A percentile compares a stretch with the other conserved stretches of the same genome.
Evolutionary conservation across 1,140 invertebrate species (phyloP).

Genomic region (Artemia franciscana): DNA sequence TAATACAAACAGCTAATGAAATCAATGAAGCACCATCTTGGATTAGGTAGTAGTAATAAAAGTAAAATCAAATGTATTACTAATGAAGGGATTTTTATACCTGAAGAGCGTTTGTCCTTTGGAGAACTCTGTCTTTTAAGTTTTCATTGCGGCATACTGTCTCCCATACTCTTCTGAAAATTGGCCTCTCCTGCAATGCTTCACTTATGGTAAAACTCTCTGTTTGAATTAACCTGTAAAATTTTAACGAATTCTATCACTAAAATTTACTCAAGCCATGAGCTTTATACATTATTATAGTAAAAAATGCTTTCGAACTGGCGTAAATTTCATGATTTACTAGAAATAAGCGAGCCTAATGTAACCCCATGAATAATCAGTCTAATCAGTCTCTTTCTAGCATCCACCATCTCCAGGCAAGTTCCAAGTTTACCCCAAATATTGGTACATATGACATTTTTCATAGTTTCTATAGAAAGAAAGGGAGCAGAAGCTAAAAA

Average conservation of each 20-base stretch:
- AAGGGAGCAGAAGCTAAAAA: too few relatives aligned
- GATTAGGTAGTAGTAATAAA: too few relatives aligned
- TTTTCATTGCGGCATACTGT: slow-evolving; percentile 30
- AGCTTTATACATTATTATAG: background rate
- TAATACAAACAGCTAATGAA: too few relatives aligned
- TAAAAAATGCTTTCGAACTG: background rate
- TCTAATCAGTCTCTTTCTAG: too few relatives aligned
- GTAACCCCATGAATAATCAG: too few relatives aligned
- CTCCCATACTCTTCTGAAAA: slow-evolving; percentile 31
- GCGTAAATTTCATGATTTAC: background rate
- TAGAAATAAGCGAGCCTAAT: too few relatives aligned
- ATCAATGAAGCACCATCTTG: too few relatives aligned
- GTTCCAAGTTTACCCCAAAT: too few relatives aligned
- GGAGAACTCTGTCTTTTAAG: slow-evolving; percentile 26
- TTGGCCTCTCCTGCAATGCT: slow-evolving; percentile 22
- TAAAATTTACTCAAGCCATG: background rate
- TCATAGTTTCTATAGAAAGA: too few relatives aligned
- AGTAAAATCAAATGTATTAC: too few relatives aligned
- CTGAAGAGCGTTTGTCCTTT: slow-evolving; percentile 25
- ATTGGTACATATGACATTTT: too few relatives aligned
- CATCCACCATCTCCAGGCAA: too few relatives aligned
- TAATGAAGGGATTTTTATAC: slow-evolving; percentile 13
- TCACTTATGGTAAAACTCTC: slow-evolving; percentile 30
- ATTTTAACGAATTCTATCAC: background rate
- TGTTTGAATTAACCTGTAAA: slow-evolving; percentile 23